These are phyloP conservation scores for Anableps anableps DNA, from an alignment of 2,797 vertebrate species.

Conservation along the genomic window DNA sequence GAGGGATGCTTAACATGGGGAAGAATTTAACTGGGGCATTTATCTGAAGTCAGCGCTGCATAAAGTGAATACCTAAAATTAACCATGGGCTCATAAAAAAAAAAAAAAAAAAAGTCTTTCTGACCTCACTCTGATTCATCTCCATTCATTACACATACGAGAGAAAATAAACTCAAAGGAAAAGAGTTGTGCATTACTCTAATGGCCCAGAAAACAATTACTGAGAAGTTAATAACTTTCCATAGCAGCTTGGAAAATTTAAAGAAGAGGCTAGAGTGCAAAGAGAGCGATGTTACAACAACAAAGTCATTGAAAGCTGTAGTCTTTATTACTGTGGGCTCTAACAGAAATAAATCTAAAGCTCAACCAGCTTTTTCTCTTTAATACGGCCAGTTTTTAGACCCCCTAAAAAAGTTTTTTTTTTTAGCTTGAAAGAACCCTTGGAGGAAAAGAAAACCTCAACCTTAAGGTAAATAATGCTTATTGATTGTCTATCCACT, in stretches of 20 bases:
- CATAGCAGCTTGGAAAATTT: conserved; percentile 14
- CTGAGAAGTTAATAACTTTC: conserved; percentile 39
- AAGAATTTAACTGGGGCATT: conserved; percentile 43
- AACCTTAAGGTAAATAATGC: background rate
- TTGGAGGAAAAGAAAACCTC: background rate
- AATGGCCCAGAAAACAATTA: conserved; percentile 55
- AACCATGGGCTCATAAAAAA: conserved; percentile 29
- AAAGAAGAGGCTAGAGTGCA: conserved; percentile 25
- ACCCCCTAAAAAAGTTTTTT: conserved; percentile 65
- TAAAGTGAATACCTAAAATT: conserved; percentile 61
- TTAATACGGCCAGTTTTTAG: conserved; percentile 47
- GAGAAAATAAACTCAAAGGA: conserved; percentile 26
- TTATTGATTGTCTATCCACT: background rate
- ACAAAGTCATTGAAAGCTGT: conserved; percentile 9
- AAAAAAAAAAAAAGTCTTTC: background rate
- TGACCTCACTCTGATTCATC: conserved; percentile 46
- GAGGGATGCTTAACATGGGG: conserved; percentile 39
- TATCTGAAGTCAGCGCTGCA: conserved; percentile 31
- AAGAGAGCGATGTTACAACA: conserved; percentile 3
- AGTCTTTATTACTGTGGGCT: conserved; percentile 22
- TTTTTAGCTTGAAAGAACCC: conserved; percentile 65
- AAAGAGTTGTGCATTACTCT: conserved; percentile 27
- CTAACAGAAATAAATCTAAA: conserved; percentile 55
- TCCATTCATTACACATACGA: conserved; percentile 38
- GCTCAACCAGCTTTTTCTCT: conserved; percentile 47